Base-by-base conservation (phyloP, 1,140 invertebrate genomes). In the Onthophagus taurus region DNA sequence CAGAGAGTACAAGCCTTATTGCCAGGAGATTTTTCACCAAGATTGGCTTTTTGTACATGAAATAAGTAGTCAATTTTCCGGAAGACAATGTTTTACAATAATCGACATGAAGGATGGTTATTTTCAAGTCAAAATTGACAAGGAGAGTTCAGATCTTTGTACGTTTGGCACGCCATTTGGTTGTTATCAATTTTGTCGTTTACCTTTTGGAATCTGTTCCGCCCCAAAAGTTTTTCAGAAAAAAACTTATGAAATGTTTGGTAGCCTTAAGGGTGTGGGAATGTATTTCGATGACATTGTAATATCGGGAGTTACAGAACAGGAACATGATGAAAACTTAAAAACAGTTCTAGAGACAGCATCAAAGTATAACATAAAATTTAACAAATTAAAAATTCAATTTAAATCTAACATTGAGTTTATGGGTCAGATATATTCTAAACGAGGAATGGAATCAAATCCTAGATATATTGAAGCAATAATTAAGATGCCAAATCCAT, bases 271-370 rank as follows among this genome's bases (percentile, higher is more conserved):
- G 14, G 49, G 53, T 12, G 45, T 57, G 14, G 36, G 29, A 14
- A 39, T 54, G 12, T 51, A 57, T 48, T 51, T 55, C 45, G 54
- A 59, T 42, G 54, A 58, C 44, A 33, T 61, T 3, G 34, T 50
- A 20, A 47, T 61, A 26, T 45, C 36, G 33, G 55, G 23, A 2
- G 20, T 26, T 16, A 47, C 13, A 18, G 29, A 51, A 34, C 33
- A 48, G 20, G 51, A 58, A 26, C 52, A 60, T 43, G 52, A 50
- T 47, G n/a, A 50, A 16, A 60, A 49, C 21, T 38, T 69, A 11
- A 36, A 31, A 38, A 18, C 45, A 31, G 53, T 68, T 1, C 21
- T 61, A 2, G 46, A 45, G 14, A 45, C 47, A 38, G 50, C 52
- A 12, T 14, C n/a, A 14, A 16, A 42, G 36, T 17, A 42, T 35